Conservation (phyloP, 2,113 vertebrate species). For the Polypterus senegalus region DNA sequence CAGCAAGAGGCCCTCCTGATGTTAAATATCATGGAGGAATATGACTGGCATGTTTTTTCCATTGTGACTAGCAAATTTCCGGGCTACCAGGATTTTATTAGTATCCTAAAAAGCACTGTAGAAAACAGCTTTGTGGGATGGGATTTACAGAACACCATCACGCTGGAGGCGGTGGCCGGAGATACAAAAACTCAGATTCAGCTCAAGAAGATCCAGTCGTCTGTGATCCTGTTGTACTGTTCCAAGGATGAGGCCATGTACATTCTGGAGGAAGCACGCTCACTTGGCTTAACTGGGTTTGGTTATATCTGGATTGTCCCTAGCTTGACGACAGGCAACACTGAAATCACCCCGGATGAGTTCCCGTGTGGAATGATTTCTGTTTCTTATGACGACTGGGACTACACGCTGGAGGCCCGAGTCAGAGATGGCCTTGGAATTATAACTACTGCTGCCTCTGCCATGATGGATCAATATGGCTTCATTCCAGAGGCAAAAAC, state of each 20-base stretch:
- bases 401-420: constrained; percentile 80
- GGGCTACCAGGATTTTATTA: constrained; percentile 92
- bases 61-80: constrained; percentile 93
- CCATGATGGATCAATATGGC: constrained; percentile 85
- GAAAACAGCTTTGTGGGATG: constrained; percentile 97
- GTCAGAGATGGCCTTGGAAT: constrained; percentile 84
- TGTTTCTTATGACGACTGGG: constrained; percentile 90
- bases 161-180: constrained; percentile 76
- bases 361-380: constrained; percentile 92
- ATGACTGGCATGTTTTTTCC: constrained; percentile 96
- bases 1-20: constrained; percentile 91
- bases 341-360: constrained; percentile 71
- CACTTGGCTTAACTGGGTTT: constrained; percentile 83
- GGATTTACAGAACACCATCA: constrained; percentile 88
- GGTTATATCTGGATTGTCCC: constrained; percentile 97
- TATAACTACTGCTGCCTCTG: constrained; percentile 78
- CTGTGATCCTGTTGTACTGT: constrained; percentile 85
- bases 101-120: constrained; percentile 83
- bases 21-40: constrained; percentile 98
- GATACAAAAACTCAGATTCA: constrained; percentile 82
- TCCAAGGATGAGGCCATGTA: constrained; percentile 87
- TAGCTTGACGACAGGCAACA: constrained; percentile 78
- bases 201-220: constrained; percentile 92
- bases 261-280: constrained; percentile 87
- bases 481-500: constrained; percentile 83